These are phyloP conservation scores for Tipula unca DNA, from an alignment of 2,888 invertebrate species.

Conservation along the genomic window DNA sequence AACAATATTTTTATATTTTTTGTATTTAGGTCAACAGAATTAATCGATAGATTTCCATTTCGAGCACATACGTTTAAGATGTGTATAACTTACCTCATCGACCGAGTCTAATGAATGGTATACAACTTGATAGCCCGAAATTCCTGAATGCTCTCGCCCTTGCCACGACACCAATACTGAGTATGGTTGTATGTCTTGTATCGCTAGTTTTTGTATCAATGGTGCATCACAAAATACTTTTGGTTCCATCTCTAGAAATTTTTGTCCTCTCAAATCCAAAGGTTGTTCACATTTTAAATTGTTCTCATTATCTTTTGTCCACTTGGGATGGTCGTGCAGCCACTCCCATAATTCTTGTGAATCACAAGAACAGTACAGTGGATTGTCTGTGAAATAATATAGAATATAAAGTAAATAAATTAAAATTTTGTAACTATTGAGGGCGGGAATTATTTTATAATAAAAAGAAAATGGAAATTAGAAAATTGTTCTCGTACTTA, in stretches of 20 bases:
- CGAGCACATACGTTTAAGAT: neutral
- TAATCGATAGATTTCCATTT: no score
- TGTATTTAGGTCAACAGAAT: neutral
- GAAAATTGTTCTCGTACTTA: neutral
- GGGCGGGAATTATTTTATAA: neutral
- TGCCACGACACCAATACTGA: constrained; percentile 85
- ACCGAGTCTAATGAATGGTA: constrained; percentile 62
- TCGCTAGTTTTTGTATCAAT: constrained; percentile 71
- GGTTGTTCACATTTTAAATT: constrained; percentile 62
- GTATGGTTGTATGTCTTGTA: constrained; percentile 81
- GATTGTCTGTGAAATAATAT: constrained; percentile 59
- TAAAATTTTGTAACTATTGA: neutral
- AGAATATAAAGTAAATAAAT: neutral
- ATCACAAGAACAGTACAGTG: constrained; percentile 81
- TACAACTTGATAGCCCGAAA: constrained; percentile 77
- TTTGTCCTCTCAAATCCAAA: constrained; percentile 62
- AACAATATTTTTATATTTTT: neutral
- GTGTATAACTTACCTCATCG: constrained; percentile 44
- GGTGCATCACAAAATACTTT: constrained; percentile 80
- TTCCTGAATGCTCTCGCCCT: constrained; percentile 74
- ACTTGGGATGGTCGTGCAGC: constrained; percentile 79
- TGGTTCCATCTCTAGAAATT: constrained; percentile 66
- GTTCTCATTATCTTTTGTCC: constrained; percentile 34
- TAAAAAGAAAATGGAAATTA: neutral
- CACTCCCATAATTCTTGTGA: constrained; percentile 88